Base-by-base conservation (phyloP, 2,113 vertebrate genomes). In the Urocynchramus pylzowi region DNA sequence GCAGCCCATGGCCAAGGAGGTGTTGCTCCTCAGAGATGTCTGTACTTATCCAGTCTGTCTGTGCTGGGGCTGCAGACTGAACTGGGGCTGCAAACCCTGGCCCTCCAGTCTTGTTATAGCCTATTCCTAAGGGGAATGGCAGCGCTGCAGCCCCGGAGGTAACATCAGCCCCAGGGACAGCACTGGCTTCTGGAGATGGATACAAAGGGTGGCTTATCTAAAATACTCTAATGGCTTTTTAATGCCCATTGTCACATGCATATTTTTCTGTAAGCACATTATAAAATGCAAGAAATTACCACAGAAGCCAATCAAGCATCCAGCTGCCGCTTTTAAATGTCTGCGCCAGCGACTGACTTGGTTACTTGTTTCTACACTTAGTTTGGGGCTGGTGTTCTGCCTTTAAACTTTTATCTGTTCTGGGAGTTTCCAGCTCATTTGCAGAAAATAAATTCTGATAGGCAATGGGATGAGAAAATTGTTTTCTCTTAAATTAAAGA, bases 391-490 rank as follows among this genome's bases (percentile, higher is more conserved):
- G 9, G 30, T 65, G 26, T 84, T 96, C 56, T 82, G 49, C 65
- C 65, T 87, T 69, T 54, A 76, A 93, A 65, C 20, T 91, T 84
- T 13, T n/a, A 33, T 31, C 50, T 79, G 0, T 76, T 80, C 54
- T 21, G 4, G 42, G 42, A 45, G 21, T 35, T 90, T 74, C 63
- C 35, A 77, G 52, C 30, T 77, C 63, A 56, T 93, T 88, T 92
- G 85, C 60, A 92, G 41, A 88, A 86, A 93, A 74, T 7, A 20
- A 5, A 7, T 77, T 93, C 42, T 92, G 33, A 88, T 50, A 53
- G 13, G 79, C 49, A 89, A 71, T 21, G 23, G 81, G 95, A 90
- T 68, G 22, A 94, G 68, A 63, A 93, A 87, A 77, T 21, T 50
- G 19, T 77, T 35, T 86, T 77, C 39, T 91, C 71, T 88, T 35